Percentiles rank a stretch among this genome's conserved stretches.
Evolutionary conservation across 2,888 invertebrate species (phyloP).

Genomic region (Malthinus flaveolus): DNA sequence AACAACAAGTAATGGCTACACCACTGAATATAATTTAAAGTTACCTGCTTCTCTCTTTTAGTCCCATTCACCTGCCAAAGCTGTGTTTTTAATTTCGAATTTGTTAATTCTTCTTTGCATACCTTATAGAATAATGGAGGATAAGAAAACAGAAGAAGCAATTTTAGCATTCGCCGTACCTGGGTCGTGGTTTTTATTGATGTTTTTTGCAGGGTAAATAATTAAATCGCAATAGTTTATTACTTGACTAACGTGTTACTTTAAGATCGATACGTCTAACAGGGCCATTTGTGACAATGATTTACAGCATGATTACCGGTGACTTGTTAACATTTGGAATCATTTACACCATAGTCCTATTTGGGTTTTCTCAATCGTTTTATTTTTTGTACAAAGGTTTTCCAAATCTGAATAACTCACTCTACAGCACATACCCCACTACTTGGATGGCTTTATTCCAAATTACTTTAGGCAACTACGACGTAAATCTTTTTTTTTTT

Average conservation of each 20-base stretch:
- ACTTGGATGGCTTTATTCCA: slow-evolving; percentile 99
- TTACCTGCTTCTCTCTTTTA: slow-evolving; percentile 50
- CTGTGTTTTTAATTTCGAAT: slow-evolving; percentile 90
- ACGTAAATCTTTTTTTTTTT: slow-evolving; percentile 65
- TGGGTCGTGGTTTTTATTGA: slow-evolving; percentile 94
- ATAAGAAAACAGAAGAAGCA: slow-evolving; percentile 84
- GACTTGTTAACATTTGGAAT: slow-evolving; percentile 99
- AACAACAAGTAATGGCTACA: slow-evolving; percentile 75
- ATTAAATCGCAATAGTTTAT: background rate
- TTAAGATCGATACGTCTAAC: slow-evolving; percentile 89
- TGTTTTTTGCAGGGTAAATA: slow-evolving; percentile 96
- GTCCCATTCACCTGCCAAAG: slow-evolving; percentile 93
- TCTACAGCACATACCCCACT: slow-evolving; percentile 82
- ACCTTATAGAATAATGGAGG: slow-evolving; percentile 76
- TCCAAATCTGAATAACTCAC: slow-evolving; percentile 77
- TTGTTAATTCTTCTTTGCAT: slow-evolving; percentile 86
- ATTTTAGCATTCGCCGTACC: slow-evolving; percentile 91
- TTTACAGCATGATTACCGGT: slow-evolving; percentile 98
- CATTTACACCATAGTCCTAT: slow-evolving; percentile 91
- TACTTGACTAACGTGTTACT: slow-evolving; percentile 16
- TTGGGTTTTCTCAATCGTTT: slow-evolving; percentile 95
- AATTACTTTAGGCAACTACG: slow-evolving; percentile 96
- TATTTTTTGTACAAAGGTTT: slow-evolving; percentile 93
- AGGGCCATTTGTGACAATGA: slow-evolving; percentile 99
- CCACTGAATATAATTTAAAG: background rate